Evolutionary conservation across 2,888 invertebrate genomes (phyloP).

Genomic region (Halictus quadricinctus): DNA sequence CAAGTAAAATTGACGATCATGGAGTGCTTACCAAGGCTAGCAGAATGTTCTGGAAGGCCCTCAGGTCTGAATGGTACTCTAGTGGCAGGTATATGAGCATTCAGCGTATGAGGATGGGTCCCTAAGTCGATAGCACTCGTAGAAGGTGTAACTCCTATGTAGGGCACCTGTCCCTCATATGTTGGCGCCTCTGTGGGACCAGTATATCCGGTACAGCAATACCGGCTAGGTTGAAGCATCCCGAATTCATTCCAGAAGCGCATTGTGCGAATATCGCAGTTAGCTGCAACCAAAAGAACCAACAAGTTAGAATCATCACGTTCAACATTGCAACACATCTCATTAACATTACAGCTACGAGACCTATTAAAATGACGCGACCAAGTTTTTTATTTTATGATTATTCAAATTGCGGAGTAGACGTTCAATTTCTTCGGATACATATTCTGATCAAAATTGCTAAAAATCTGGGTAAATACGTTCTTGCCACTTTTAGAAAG

Average conservation of each 20-base stretch:
- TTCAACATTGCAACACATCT: neutral
- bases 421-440: no score
- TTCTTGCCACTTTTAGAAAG: no score
- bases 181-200: constrained; percentile 67
- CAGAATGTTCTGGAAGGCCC: constrained; percentile 71
- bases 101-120: constrained; percentile 61
- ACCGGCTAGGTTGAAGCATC: constrained; percentile 58
- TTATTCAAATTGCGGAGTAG: no score
- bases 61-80: constrained; percentile 62
- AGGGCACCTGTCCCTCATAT: constrained; percentile 73
- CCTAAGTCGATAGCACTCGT: constrained; percentile 62
- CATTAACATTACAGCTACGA: neutral
- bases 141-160: constrained; percentile 70
- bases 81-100: constrained; percentile 63
- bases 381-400: no score
- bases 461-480: no score
- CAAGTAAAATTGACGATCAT: neutral
- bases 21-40: constrained; percentile 73
- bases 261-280: constrained; percentile 70
- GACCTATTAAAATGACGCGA: no score
- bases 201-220: constrained; percentile 35
- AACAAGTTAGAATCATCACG: neutral
- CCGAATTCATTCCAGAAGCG: constrained; percentile 67
- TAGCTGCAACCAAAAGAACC: constrained; percentile 60
- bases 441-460: no score